phyloP scores from a whole-genome alignment of 1,140 invertebrate species.

The Trinorchestia longiramus region DNA sequence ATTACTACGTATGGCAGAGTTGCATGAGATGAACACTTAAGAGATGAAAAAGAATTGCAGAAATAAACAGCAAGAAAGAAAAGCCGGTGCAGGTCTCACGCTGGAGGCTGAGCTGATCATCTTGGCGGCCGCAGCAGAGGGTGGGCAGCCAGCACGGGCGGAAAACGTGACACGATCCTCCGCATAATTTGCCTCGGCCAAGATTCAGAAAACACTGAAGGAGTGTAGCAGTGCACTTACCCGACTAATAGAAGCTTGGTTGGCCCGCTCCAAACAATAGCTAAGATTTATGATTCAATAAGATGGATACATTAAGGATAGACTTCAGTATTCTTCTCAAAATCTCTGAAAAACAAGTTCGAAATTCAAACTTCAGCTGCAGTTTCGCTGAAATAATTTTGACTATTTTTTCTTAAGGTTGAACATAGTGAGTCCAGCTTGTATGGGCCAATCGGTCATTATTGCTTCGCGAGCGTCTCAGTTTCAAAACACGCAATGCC shows the following conservation, averaged over 20 bases:
- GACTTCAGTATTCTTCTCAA: slow-evolving; percentile 6
- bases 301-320: slow-evolving; percentile 38
- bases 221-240: slow-evolving; percentile 52
- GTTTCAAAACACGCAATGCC: not conserved
- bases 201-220: slow-evolving; percentile 53
- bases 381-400: not conserved
- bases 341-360: not conserved
- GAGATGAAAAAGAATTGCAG: not conserved
- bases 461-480: not conserved
- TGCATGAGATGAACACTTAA: not conserved
- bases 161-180: slow-evolving; percentile 47
- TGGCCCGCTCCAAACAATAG: slow-evolving; percentile 38
- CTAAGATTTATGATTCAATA: slow-evolving; percentile 50
- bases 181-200: slow-evolving; percentile 50
- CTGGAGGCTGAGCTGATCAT: not conserved
- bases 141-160: slow-evolving; percentile 16
- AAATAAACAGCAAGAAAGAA: not conserved
- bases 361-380: not conserved
- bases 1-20: not conserved
- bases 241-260: slow-evolving; percentile 26
- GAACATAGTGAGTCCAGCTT: not conserved
- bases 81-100: not conserved
- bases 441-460: not conserved
- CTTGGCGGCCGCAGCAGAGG: not conserved
- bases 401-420: not conserved